Conservation (phyloP, 2,113 vertebrate genomes). For the Meriones unguiculatus region DNA sequence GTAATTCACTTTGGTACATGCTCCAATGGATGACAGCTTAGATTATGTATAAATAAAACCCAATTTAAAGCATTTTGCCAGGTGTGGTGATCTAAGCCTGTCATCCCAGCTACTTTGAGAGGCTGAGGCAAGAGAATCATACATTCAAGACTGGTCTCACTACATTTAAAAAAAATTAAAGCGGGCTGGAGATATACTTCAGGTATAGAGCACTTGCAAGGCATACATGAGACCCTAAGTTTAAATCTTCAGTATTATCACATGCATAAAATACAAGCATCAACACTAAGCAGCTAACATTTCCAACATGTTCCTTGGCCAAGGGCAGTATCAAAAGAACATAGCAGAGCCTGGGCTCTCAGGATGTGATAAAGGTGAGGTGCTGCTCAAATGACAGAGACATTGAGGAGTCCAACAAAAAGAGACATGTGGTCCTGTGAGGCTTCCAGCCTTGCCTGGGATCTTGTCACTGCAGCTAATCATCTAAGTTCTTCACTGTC, state of each 20-base stretch:
- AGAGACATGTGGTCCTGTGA: background rate
- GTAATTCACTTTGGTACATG: too few relatives aligned
- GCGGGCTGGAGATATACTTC: background rate
- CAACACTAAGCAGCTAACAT: background rate
- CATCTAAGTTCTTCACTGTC: background rate
- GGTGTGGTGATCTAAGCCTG: too few relatives aligned
- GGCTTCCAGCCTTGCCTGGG: background rate
- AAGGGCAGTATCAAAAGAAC: background rate
- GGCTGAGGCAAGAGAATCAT: too few relatives aligned
- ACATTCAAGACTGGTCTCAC: too few relatives aligned
- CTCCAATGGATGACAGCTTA: too few relatives aligned
- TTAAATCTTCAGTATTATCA: background rate
- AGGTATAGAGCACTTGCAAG: background rate
- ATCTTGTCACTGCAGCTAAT: too few relatives aligned
- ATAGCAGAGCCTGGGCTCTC: background rate
- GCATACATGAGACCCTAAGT: too few relatives aligned
- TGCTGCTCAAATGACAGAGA: too few relatives aligned
- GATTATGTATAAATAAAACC: too few relatives aligned
- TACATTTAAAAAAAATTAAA: background rate
- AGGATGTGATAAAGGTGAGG: background rate
- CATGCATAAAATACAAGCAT: background rate
- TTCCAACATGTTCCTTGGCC: background rate
- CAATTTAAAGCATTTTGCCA: too few relatives aligned
- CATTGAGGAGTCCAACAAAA: background rate
- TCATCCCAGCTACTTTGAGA: too few relatives aligned